Evolutionary conservation across 2,113 vertebrate genomes (phyloP), one percentile per base, ranked within the genome.

Genomic region (Calyptomena viridis): DNA sequence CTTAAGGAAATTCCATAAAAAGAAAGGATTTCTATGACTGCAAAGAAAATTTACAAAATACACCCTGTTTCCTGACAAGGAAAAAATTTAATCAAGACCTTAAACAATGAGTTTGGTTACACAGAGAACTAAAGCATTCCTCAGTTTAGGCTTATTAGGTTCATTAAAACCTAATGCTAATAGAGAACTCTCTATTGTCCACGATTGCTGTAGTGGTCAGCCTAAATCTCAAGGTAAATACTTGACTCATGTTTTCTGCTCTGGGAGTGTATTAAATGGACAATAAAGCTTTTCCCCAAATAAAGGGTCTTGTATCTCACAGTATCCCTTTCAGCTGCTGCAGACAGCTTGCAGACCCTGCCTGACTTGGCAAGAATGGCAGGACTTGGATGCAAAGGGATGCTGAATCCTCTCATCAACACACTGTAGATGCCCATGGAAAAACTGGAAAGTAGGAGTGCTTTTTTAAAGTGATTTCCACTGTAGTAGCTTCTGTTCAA

Each of bases 171-270:
- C 27, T 73, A 50, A 25, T 9, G 9, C 67, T 80, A 69, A 55
- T 2, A 69, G 35, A 58, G 35, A 84, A 33, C 55, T 49, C 50
- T 12, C 5, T 82, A 68, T 80, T 93, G 56, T 64, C 88, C 60
- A 78, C 92, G 82, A 81, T 83, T 66, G 12, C 64, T 88, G 35
- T 15, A 35, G 50, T 22, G 33, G 77, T 78, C 77, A 53, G 69
- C 58, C 74, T 82, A 87, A 91, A 89, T 85, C 89, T 84, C 74
- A 62, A n/a, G n/a, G 84, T 84, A 94, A 94, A 87, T 60, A 73
- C 18, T 76, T 23, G 27, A 49, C 62, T 73, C 40, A 22, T 52
- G 40, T 80, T 95, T 89, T 91, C 71, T 89, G 16, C 25, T 84
- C n/a, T 73, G 58, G 74, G 53, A 91, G 44, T 46, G 37, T 49